Conservation (phyloP, 2,797 vertebrate genomes). For the Aselliscus stoliczkanus region DNA sequence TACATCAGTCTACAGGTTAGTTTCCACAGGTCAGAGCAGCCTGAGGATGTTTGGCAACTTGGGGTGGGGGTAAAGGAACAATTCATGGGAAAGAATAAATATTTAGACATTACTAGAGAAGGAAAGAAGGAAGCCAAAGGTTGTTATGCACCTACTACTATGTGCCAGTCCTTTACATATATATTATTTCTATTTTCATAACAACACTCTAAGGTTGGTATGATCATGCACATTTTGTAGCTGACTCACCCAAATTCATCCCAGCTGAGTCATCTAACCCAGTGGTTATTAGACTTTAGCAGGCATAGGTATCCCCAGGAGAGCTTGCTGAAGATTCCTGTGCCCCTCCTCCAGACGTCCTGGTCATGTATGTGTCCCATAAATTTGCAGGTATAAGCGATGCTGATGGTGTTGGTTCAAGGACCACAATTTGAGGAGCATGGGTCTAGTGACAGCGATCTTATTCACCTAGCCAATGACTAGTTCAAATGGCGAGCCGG, state of each 20-base stretch:
- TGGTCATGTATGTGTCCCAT: background rate
- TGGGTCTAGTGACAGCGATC: background rate
- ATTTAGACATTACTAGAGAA: background rate
- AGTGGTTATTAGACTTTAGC: background rate
- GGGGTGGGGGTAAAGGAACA: too few species aligned
- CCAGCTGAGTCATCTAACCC: background rate
- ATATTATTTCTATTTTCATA: background rate
- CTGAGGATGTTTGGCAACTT: background rate
- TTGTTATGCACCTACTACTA: background rate
- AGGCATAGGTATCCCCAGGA: background rate
- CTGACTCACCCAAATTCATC: background rate
- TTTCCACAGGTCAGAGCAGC: background rate
- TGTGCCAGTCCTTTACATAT: background rate
- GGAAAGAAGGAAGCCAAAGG: background rate
- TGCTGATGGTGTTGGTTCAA: background rate
- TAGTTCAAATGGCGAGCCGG: background rate
- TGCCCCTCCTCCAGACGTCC: background rate
- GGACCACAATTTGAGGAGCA: background rate
- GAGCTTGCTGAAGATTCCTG: background rate
- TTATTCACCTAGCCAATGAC: background rate
- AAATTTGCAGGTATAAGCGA: background rate
- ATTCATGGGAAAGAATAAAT: background rate
- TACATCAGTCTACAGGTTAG: background rate
- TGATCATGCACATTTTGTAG: background rate
- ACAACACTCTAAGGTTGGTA: too few species aligned